Percentiles rank a stretch among this genome's conserved stretches.
These are phyloP conservation scores for Ruditapes philippinarum DNA, from an alignment of 1,140 invertebrate species.

Conservation along the genomic window DNA sequence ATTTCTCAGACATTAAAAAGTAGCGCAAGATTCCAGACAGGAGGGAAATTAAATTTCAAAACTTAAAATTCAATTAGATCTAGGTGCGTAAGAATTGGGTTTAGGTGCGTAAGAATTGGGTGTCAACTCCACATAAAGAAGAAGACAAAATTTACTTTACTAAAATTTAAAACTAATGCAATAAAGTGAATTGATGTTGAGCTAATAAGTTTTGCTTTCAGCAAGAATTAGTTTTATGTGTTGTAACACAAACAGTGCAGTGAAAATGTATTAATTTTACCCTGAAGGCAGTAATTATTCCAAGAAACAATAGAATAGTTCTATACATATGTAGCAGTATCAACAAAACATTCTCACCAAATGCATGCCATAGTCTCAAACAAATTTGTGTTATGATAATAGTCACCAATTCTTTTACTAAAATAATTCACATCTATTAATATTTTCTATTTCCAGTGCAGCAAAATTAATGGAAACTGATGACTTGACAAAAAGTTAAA, in stretches of 20 bases:
- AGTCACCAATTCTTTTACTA: no score
- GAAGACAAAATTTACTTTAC: conserved; percentile 1
- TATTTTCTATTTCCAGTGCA: no score
- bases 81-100: not conserved
- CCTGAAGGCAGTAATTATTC: no score
- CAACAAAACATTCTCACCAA: no score
- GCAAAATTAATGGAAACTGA: no score
- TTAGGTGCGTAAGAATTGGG: not conserved
- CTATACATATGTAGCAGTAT: no score
- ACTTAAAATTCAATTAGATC: not conserved
- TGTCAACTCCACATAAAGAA: not conserved
- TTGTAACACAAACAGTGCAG: not conserved
- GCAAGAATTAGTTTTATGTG: not conserved
- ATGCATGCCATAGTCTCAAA: no score
- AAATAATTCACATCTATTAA: no score
- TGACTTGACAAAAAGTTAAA: no score
- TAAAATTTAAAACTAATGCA: not conserved
- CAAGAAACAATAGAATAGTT: no score
- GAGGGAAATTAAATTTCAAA: not conserved
- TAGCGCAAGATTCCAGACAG: not conserved
- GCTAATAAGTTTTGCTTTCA: not conserved
- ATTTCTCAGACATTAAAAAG: not conserved
- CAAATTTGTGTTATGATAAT: no score
- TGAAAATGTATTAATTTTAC: no score
- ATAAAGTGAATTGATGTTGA: not conserved